Evolutionary conservation across 1,140 invertebrate species (phyloP).

Genomic region (Drosophila ananassae): DNA sequence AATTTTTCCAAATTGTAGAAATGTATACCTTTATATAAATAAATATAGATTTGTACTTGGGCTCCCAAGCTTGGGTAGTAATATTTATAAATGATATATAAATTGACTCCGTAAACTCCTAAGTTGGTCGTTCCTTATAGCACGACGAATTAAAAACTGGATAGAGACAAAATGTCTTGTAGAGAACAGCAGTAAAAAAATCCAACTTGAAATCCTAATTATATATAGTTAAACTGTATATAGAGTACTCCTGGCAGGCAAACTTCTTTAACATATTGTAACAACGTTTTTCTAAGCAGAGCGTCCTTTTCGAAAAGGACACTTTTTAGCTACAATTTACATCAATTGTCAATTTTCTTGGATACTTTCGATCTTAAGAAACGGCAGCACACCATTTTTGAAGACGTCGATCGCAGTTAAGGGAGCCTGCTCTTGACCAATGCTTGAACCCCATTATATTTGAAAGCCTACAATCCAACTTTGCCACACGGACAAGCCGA

Average conservation of each 20-base stretch:
- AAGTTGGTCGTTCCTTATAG: constrained; percentile 26
- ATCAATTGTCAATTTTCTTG: background rate
- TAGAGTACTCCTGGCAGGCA: constrained; percentile 33
- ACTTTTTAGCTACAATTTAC: background rate
- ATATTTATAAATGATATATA: constrained; percentile 31
- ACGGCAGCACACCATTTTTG: background rate
- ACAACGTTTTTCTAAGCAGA: constrained; percentile 19
- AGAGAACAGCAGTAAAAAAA: constrained; percentile 35
- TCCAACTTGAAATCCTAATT: constrained; percentile 13
- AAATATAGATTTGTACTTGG: constrained; percentile 47
- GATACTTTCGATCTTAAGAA: background rate
- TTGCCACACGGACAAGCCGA: constrained; percentile 19
- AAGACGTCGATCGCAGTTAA: constrained; percentile 17
- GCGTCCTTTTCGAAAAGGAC: background rate
- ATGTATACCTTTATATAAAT: constrained; percentile 52
- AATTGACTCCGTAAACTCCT: constrained; percentile 33
- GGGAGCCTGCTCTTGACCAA: constrained; percentile 51
- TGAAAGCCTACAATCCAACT: constrained; percentile 38
- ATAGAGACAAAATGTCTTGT: constrained; percentile 19
- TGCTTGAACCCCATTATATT: constrained; percentile 48
- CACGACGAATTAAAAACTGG: constrained; percentile 10
- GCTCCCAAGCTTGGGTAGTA: constrained; percentile 32
- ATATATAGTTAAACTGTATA: constrained; percentile 47
- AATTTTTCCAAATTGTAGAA: constrained; percentile 79
- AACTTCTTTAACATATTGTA: constrained; percentile 7